Evolutionary conservation across 2,797 vertebrate genomes (phyloP).

Genomic region (Characodon lateralis): DNA sequence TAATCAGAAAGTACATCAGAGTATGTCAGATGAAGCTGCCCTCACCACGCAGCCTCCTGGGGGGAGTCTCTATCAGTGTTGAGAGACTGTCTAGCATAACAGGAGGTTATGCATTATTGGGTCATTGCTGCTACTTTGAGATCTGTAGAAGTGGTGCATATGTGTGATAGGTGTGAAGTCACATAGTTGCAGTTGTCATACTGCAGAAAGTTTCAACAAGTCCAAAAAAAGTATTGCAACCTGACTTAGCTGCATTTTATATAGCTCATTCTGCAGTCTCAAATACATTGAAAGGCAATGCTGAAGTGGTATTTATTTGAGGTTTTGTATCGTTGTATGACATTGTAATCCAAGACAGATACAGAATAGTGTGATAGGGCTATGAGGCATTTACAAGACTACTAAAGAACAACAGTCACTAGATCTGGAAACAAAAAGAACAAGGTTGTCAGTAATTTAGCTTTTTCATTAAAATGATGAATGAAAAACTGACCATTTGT

Average conservation of each 20-base stretch:
- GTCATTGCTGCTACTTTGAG: not conserved
- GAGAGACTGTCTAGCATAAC: not conserved
- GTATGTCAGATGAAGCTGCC: not conserved
- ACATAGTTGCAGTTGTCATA: not conserved
- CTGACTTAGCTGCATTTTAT: not conserved
- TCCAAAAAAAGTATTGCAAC: not conserved
- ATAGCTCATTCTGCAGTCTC: no score
- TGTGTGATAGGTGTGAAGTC: not conserved
- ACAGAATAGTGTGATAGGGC: no score
- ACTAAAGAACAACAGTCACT: constrained; percentile 70
- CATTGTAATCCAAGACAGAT: no score
- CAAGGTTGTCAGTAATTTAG: constrained; percentile 66
- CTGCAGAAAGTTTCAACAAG: not conserved
- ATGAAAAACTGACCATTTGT: constrained; percentile 77
- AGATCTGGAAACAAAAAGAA: constrained; percentile 68
- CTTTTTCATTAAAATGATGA: constrained; percentile 86
- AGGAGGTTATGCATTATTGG: not conserved
- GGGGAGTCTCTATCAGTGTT: not conserved
- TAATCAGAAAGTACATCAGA: no score
- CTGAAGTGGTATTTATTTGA: no score
- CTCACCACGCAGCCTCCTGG: not conserved
- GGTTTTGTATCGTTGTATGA: no score
- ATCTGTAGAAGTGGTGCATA: not conserved
- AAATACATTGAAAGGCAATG: no score
- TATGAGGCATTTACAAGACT: not conserved